A percentile compares a stretch with the other conserved stretches of the same genome.
Evolutionary conservation across 2,113 vertebrate genomes (phyloP).

Genomic region (Tretioscincus oriximinensis): DNA sequence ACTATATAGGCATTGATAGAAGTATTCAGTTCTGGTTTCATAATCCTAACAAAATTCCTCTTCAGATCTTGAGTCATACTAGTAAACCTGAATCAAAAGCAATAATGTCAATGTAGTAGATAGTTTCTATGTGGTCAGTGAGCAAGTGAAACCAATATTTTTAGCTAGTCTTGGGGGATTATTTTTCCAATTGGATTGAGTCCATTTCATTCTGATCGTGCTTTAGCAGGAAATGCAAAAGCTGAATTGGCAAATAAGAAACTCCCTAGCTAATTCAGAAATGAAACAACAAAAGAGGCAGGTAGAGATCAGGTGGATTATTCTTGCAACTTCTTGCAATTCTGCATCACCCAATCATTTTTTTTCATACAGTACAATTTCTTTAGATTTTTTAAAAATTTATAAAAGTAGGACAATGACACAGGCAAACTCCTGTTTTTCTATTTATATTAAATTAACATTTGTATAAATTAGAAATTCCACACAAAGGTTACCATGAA

Average conservation of each 20-base stretch:
- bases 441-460: neutral
- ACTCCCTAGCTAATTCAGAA: neutral
- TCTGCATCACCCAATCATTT: too few species aligned
- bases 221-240: neutral
- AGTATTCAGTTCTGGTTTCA: neutral
- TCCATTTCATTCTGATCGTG: neutral
- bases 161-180: neutral
- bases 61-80: constrained; percentile 14
- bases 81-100: neutral
- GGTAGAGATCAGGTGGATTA: fast-evolving
- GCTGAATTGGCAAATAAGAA: neutral
- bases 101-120: neutral
- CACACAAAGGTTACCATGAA: too few species aligned
- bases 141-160: neutral
- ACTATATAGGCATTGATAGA: neutral
- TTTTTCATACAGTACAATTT: too few species aligned
- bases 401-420: neutral
- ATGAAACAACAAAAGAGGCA: neutral
- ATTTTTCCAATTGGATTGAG: neutral
- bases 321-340: neutral
- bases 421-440: neutral
- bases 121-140: neutral
- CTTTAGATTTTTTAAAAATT: too few species aligned
- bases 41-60: fast-evolving
- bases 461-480: too few species aligned